Base-by-base conservation (phyloP, 2,888 invertebrate species). In the Diploptera punctata region DNA sequence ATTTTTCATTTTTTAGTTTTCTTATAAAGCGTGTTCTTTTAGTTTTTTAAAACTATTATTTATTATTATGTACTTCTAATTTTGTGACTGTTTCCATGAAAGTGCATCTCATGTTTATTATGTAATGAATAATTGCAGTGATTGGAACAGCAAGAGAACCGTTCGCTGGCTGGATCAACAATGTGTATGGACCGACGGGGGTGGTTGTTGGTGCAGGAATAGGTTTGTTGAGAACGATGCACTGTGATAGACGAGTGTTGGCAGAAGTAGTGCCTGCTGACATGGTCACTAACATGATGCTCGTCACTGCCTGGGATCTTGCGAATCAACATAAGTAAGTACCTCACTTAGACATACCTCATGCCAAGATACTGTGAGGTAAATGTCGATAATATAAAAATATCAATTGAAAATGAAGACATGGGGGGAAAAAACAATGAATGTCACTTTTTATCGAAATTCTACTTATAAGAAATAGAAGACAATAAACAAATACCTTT, bases 191-290 rank as follows among this genome's bases (percentile, higher is more conserved):
- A 47, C 84, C 87, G 10, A 86, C 86, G 77, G 86, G 76, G 13
- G 73, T 81, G 7, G 75, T 81, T 54, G 76, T 77, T 10, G 78
- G 77, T 7, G 73, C 81, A 18, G 82, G 86, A 16, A 85, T 85
- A 76, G 87, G 87, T 5, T 80, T 87, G 2, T 78, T 88, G 71
- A 82, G 86, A 7, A 84, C 86, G 18, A 83, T 88, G 83, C 82
- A 83, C 71, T 85, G 84, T 57, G 82, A 84, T 74, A 77, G 76
- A 9, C 79, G 81, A 3, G 81, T 83, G 9, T 82, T 87, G 0
- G 92, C 93, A 0, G 92, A 93, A 79, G 85, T 93, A 38, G 89
- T 93, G 1, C 93, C 93, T 0, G 93, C 92, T 0, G 93, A 94
- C 80, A 84, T 88, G 43, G 84, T 85, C 31, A 90, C 91, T 24